Evolutionary conservation across 2,888 invertebrate species (phyloP).

Genomic region (Drosophila subquinaria): DNA sequence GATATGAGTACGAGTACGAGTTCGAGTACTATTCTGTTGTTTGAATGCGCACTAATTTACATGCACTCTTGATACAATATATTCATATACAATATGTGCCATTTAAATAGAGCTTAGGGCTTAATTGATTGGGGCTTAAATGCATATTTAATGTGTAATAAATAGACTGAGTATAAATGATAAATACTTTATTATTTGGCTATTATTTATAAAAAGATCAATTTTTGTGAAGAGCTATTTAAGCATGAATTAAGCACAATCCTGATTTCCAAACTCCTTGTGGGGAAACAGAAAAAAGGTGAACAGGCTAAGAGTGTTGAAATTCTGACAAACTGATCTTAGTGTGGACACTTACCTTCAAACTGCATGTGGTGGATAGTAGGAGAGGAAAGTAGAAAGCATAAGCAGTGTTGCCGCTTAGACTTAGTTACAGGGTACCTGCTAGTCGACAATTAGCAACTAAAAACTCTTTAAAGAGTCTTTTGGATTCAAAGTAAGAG

Average conservation of each 20-base stretch:
- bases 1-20: slow-evolving; percentile 3
- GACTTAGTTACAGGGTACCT: too few species aligned
- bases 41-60: slow-evolving; percentile 36
- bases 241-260: background rate
- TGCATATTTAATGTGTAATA: slow-evolving; percentile 18
- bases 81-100: background rate
- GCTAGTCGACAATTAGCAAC: background rate
- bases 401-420: too few species aligned
- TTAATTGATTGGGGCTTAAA: slow-evolving; percentile 15
- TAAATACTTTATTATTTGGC: slow-evolving; percentile 6
- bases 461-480: background rate
- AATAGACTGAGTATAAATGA: slow-evolving; percentile 9
- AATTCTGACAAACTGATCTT: background rate
- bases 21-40: slow-evolving; percentile 1
- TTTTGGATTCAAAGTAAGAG: background rate
- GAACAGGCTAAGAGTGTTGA: background rate
- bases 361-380: background rate
- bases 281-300: background rate
- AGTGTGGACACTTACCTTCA: background rate
- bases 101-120: slow-evolving; percentile 29
- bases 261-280: background rate
- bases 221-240: background rate
- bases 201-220: background rate
- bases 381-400: too few species aligned
- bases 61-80: slow-evolving; percentile 15